Evolutionary conservation across 2,113 vertebrate species (phyloP).

Genomic region (Loxodonta africana): DNA sequence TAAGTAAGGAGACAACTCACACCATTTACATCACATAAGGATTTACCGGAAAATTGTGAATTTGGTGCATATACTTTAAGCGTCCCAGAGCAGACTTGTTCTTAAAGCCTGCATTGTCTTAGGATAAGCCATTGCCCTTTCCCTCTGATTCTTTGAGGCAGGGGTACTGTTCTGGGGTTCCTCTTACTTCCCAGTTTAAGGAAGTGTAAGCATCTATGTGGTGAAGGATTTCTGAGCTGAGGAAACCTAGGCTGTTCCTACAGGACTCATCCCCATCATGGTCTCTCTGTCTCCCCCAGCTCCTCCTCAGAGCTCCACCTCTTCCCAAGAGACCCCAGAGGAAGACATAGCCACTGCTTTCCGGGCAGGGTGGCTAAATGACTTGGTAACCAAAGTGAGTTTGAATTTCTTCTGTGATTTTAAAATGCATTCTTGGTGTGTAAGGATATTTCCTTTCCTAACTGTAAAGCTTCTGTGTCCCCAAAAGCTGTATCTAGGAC

Average conservation of each 20-base stretch:
- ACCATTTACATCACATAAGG: background rate
- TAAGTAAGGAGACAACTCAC: slow-evolving; percentile 21
- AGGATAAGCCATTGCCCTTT: background rate
- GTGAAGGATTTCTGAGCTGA: slow-evolving; percentile 1
- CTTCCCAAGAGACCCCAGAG: slow-evolving; percentile 65
- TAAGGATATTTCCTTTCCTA: slow-evolving; percentile 29
- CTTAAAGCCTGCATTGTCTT: background rate
- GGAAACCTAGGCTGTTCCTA: background rate
- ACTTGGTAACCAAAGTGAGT: slow-evolving; percentile 81
- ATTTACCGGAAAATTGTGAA: slow-evolving; percentile 21
- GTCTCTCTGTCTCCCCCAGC: slow-evolving; percentile 68
- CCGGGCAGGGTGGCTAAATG: slow-evolving; percentile 74
- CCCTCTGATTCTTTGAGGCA: background rate
- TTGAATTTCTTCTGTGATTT: slow-evolving; percentile 64
- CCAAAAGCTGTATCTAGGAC: background rate
- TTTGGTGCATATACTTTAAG: slow-evolving; percentile 16
- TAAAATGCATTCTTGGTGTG: slow-evolving; percentile 12
- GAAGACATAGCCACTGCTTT: slow-evolving; percentile 68
- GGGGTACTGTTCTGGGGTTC: background rate
- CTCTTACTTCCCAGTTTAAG: slow-evolving; percentile 35
- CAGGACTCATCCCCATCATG: slow-evolving; percentile 28
- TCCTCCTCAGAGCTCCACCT: slow-evolving; percentile 54
- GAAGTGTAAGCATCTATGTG: background rate
- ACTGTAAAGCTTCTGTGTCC: background rate
- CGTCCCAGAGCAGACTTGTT: slow-evolving; percentile 4